Conservation (phyloP, 2,888 invertebrate species). For the Andrena minutula region DNA sequence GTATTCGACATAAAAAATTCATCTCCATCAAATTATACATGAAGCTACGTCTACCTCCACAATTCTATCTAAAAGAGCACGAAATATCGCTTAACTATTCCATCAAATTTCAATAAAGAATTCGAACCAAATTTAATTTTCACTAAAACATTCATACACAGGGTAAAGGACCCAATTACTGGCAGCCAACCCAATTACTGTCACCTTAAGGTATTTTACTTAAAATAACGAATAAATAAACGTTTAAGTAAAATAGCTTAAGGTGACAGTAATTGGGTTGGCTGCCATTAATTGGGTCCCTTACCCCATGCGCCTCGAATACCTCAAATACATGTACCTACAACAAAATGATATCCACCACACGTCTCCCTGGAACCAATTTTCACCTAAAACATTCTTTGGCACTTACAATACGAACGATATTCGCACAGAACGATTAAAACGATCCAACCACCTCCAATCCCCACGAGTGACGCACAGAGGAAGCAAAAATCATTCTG, state of each 20-base stretch:
- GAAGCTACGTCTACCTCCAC: not conserved
- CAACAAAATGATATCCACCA: not conserved
- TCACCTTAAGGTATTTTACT: too few species aligned
- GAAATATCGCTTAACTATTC: not conserved
- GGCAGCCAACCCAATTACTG: too few species aligned
- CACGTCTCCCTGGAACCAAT: not conserved
- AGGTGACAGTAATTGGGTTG: too few species aligned
- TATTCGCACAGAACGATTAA: not conserved
- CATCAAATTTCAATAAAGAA: not conserved
- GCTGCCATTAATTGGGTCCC: too few species aligned
- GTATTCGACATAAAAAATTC: not conserved
- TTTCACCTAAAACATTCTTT: not conserved
- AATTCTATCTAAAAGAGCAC: not conserved
- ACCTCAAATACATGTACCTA: not conserved
- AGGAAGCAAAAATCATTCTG: not conserved
- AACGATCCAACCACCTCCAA: not conserved
- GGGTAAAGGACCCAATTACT: too few species aligned
- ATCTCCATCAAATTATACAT: not conserved
- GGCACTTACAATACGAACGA: not conserved
- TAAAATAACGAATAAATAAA: too few species aligned
- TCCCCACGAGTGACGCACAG: not conserved
- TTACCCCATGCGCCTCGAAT: not conserved
- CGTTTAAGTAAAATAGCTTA: too few species aligned
- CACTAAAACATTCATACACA: not conserved
- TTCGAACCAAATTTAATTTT: not conserved